Conservation (phyloP, 1,140 invertebrate species). For the Maniola jurtina region DNA sequence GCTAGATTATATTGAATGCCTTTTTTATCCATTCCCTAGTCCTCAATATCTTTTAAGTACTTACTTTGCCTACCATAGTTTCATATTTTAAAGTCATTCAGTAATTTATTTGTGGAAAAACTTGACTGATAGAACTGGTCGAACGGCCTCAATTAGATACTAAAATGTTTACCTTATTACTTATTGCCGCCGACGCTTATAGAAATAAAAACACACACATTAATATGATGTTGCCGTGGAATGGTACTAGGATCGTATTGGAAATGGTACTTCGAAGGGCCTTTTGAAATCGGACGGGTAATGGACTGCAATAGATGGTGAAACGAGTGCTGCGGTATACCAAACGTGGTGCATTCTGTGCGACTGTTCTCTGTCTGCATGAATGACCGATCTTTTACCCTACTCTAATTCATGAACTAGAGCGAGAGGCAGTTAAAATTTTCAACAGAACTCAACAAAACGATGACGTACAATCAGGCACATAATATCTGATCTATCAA, state of each 20-base stretch:
- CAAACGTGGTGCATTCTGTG: conserved; percentile 38
- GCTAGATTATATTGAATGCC: too few relatives aligned
- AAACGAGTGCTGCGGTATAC: conserved; percentile 38
- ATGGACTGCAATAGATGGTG: conserved; percentile 46
- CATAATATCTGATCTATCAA: not conserved
- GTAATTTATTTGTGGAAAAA: conserved; percentile 26
- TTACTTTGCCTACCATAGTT: not conserved
- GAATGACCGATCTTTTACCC: conserved; percentile 40
- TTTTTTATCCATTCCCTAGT: too few relatives aligned
- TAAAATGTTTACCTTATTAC: conserved; percentile 69
- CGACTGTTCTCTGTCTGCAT: conserved; percentile 12
- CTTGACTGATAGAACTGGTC: conserved; percentile 41
- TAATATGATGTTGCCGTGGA: conserved; percentile 39
- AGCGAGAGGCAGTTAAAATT: conserved; percentile 29
- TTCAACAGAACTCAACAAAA: conserved; percentile 10
- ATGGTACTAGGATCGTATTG: conserved; percentile 39
- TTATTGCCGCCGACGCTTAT: conserved; percentile 61
- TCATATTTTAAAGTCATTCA: conserved; percentile 1
- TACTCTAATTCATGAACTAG: conserved; percentile 24
- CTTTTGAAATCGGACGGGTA: conserved; percentile 44
- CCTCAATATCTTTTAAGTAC: not conserved
- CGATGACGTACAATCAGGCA: too few relatives aligned
- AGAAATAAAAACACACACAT: conserved; percentile 64
- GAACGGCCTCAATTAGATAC: conserved; percentile 54
- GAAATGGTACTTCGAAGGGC: conserved; percentile 27